Conservation (phyloP, 2,888 invertebrate species). For the Protonemura montana region DNA sequence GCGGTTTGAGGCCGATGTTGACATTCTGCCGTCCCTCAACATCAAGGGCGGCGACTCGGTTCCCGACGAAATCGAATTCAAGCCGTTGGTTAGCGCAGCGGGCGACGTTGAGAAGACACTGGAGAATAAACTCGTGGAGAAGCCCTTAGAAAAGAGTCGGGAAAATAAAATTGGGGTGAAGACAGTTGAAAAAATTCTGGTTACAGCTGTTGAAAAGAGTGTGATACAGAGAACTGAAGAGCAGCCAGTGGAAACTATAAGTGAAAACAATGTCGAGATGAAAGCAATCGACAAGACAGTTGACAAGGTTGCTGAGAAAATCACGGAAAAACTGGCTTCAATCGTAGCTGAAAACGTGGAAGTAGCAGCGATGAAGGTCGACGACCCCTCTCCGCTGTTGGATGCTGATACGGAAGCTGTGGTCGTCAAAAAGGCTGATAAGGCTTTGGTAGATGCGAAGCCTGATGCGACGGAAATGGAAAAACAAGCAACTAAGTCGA, state of each 20-base stretch:
- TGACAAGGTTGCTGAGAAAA: not conserved
- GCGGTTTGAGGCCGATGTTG: conserved; percentile 17
- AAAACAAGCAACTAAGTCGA: no score
- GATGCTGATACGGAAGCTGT: no score
- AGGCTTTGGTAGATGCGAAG: no score
- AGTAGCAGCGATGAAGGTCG: no score
- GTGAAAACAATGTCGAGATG: not conserved
- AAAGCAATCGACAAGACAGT: not conserved
- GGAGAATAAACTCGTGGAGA: not conserved
- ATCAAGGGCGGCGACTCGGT: conserved; percentile 18
- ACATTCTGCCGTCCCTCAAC: conserved; percentile 33
- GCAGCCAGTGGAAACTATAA: not conserved
- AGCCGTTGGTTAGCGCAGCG: not conserved
- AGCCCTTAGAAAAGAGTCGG: not conserved
- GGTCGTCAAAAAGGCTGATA: no score
- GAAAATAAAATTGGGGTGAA: not conserved
- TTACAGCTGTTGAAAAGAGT: not conserved
- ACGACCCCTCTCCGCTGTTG: no score
- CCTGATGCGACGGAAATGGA: no score
- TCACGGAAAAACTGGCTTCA: no score
- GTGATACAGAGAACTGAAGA: not conserved
- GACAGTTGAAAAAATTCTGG: not conserved
- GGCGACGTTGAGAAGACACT: not conserved
- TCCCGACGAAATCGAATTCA: not conserved
- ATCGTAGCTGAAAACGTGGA: no score